Evolutionary conservation across 1,140 invertebrate genomes (phyloP).

Genomic region (Lepidotrigona ventralis): DNA sequence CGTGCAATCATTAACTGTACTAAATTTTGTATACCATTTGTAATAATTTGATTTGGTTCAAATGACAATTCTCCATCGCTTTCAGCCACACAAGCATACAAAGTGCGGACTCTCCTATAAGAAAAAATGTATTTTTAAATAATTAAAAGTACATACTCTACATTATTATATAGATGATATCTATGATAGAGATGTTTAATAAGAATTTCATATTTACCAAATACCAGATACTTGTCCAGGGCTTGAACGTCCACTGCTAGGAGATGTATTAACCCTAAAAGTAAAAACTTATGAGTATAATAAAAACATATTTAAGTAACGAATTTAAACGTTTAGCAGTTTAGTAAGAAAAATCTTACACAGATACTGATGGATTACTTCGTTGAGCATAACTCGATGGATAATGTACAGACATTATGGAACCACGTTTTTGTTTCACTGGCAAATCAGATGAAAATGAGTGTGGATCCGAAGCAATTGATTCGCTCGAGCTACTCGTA

Average conservation of each 20-base stretch:
- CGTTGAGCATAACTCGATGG: slow-evolving; percentile 70
- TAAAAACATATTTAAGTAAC: neutral
- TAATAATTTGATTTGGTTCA: slow-evolving; percentile 98
- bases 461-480: slow-evolving; percentile 82
- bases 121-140: slow-evolving; percentile 58
- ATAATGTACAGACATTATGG: slow-evolving; percentile 69
- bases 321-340: neutral
- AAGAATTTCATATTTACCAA: slow-evolving; percentile 62
- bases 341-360: slow-evolving; percentile 63
- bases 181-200: neutral
- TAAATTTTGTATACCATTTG: slow-evolving; percentile 87
- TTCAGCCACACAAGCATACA: slow-evolving; percentile 97
- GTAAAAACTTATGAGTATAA: slow-evolving; percentile 25
- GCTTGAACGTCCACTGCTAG: slow-evolving; percentile 73
- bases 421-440: slow-evolving; percentile 72
- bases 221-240: slow-evolving; percentile 72
- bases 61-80: slow-evolving; percentile 98
- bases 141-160: neutral
- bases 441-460: slow-evolving; percentile 69
- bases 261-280: slow-evolving; percentile 70
- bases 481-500: slow-evolving; percentile 88
- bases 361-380: slow-evolving; percentile 69
- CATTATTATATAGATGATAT: too few relatives aligned
- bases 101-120: slow-evolving; percentile 89
- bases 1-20: neutral